Evolutionary conservation across 2,888 invertebrate species (phyloP), one percentile per base, ranked within the genome.

Genomic region (Diachrysia chrysitis): DNA sequence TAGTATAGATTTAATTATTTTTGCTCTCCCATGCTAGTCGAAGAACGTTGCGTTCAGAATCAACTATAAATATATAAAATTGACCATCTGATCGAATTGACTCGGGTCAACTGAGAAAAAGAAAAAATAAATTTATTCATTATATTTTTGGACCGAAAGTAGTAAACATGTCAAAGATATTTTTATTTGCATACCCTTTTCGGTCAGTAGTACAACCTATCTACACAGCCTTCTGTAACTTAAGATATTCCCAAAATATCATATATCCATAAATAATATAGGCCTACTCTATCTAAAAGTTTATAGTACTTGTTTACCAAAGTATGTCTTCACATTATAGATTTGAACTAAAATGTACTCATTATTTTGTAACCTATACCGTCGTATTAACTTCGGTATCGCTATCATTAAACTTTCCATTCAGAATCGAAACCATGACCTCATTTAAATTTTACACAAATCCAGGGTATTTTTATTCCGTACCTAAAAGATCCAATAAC

Each of bases 101-200:
- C 2, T n/a, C 42, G 42, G 42, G 42, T 42, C 42, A 42, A n/a
- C n/a, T 42, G n/a, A n/a, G n/a, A 42, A 42, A 6, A 42, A 42
- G 42, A n/a, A n/a, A 42, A 42, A 42, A 42, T n/a, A 42, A 42
- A 42, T 42, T 42, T 42, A 42, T 42, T 42, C 42, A 42, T 42
- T 42, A 42, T 42, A n/a, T n/a, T 42, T 42, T 42, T 42, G n/a
- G 16, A 5, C n/a, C 42, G 42, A 42, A 42, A 42, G 0, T 37
- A 37, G 14, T 5, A n/a, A n/a, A 42, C n/a, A n/a, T 42, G 42
- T 42, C n/a, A 42, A 42, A 37, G 37, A 42, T 42, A 37, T 37
- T n/a, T 37, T 42, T 42, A 42, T 42, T 42, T 42, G n/a, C 42
- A 16, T 42, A 42, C 42, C 42, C 42, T 42, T 42, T 42, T 42